Conservation (phyloP, 2,797 vertebrate species). For the Carduelis carduelis region DNA sequence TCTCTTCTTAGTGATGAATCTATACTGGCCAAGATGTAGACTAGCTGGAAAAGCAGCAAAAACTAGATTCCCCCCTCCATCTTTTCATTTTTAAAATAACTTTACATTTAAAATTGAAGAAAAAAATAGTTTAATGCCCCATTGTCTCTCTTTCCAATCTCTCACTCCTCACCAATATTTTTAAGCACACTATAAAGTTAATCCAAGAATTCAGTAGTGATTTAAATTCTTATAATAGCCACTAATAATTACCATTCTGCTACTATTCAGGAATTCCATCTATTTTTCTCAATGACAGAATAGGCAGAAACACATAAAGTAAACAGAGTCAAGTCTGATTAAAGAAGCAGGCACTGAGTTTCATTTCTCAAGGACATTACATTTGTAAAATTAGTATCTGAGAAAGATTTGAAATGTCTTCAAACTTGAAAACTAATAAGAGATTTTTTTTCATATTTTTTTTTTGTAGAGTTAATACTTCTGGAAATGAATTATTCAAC, state of each 20-base stretch:
- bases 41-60: slow-evolving; percentile 21
- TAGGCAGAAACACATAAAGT: slow-evolving; percentile 9
- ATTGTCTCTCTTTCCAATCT: background rate
- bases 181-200: background rate
- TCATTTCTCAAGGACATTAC: slow-evolving; percentile 18
- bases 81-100: background rate
- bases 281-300: background rate
- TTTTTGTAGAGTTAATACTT: background rate
- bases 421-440: background rate
- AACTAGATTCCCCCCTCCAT: accelerated
- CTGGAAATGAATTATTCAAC: slow-evolving; percentile 39
- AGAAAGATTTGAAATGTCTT: slow-evolving; percentile 8
- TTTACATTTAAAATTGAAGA: background rate
- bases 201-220: background rate
- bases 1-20: background rate
- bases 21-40: background rate
- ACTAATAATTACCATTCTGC: background rate
- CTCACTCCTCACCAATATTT: background rate
- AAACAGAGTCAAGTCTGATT: background rate
- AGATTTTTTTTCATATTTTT: background rate
- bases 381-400: slow-evolving; percentile 21
- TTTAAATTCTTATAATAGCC: background rate
- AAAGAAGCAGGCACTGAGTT: background rate
- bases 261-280: background rate
- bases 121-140: background rate